These are phyloP conservation scores for Periophthalmus modestus DNA, from an alignment of 2,113 vertebrate genomes.

Conservation along the genomic window DNA sequence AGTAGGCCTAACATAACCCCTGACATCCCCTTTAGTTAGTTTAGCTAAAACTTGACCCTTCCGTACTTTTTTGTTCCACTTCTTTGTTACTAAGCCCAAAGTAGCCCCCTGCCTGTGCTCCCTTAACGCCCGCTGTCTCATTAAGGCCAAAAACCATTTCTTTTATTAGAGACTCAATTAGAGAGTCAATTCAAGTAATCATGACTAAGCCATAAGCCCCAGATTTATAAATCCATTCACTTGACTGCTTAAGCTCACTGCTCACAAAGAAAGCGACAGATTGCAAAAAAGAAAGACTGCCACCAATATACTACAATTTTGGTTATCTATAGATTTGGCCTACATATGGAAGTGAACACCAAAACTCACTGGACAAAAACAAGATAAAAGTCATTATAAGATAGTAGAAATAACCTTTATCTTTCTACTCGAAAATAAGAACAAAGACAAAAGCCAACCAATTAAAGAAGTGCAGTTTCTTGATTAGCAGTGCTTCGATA, in stretches of 20 bases:
- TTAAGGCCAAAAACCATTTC: conserved; percentile 64
- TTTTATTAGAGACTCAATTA: conserved; percentile 62
- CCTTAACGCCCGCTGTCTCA: conserved; percentile 39
- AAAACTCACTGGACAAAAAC: not conserved
- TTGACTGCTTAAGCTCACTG: conserved; percentile 66
- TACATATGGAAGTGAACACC: conserved; percentile 20
- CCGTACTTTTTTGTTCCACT: conserved; percentile 1
- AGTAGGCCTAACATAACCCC: not conserved
- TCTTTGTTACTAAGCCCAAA: conserved; percentile 6
- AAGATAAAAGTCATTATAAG: conserved; percentile 1
- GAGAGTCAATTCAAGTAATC: conserved; percentile 73
- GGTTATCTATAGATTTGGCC: conserved; percentile 14
- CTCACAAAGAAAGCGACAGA: conserved; percentile 58
- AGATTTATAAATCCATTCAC: conserved; percentile 71
- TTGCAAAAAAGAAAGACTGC: conserved; percentile 34
- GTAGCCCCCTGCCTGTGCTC: conserved; percentile 8
- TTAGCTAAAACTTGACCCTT: not conserved
- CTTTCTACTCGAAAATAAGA: conserved; percentile 26
- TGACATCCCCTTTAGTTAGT: not conserved
- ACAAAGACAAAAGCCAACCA: conserved; percentile 26
- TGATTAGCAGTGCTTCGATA: conserved; percentile 43
- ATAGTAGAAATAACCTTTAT: conserved; percentile 30
- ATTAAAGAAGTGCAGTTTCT: conserved; percentile 58
- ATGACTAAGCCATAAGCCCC: conserved; percentile 67
- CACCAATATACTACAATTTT: conserved; percentile 25